phyloP scores from a whole-genome alignment of 2,113 vertebrate genomes.

The Gopherus flavomarginatus region DNA sequence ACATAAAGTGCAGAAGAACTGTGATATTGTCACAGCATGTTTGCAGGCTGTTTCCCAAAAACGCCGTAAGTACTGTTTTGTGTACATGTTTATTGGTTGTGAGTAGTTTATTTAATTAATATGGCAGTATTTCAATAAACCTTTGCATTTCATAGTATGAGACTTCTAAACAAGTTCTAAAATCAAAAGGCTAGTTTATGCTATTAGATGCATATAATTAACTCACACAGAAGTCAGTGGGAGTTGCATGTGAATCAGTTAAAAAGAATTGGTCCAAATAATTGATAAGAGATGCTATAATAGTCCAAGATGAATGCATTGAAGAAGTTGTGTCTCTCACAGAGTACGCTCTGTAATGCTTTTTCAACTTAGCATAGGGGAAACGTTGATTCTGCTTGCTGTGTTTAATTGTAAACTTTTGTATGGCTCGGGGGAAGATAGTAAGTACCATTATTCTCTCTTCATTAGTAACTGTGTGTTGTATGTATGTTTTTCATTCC shows the following conservation, averaged over 20 bases:
- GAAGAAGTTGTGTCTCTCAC: neutral
- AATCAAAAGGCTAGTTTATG: neutral
- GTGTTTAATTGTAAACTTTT: neutral
- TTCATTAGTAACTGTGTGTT: neutral
- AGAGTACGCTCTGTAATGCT: neutral
- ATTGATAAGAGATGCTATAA: accelerated
- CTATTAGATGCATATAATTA: neutral
- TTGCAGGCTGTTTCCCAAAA: constrained; percentile 96
- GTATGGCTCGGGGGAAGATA: neutral
- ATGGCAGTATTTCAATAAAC: neutral
- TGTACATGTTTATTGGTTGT: neutral
- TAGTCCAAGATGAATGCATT: neutral
- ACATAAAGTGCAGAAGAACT: constrained; percentile 92
- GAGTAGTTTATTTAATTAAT: constrained; percentile 18
- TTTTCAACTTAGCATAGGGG: neutral
- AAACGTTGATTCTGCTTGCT: neutral
- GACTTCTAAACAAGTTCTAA: neutral
- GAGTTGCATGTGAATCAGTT: neutral
- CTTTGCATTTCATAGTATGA: neutral
- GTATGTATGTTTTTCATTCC: neutral
- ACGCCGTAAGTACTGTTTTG: constrained; percentile 85
- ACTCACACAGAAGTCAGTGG: neutral
- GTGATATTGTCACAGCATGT: constrained; percentile 93
- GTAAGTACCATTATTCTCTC: neutral
- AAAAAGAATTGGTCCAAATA: neutral